Percentiles rank a stretch among this genome's conserved stretches.
phyloP scores from a whole-genome alignment of 2,797 vertebrate species.

The Hipposideros larvatus region DNA sequence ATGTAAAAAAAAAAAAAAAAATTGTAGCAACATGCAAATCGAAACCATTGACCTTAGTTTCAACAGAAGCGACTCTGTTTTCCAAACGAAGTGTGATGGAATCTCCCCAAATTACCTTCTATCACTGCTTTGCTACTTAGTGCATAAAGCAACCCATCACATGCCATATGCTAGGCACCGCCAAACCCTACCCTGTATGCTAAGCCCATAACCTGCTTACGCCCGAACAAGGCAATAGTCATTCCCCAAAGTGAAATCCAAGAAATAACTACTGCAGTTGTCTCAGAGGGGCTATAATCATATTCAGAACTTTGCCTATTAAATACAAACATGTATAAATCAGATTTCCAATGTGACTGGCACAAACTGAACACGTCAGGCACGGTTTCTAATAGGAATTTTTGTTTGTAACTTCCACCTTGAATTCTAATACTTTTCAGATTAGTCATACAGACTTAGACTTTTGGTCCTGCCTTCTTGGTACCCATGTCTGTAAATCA shows the following conservation, averaged over 20 bases:
- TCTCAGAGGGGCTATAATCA: not conserved
- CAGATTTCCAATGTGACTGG: not conserved
- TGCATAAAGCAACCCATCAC: not conserved
- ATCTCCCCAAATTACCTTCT: not conserved
- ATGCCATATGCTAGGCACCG: not conserved
- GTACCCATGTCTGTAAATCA: not conserved
- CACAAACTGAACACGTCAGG: not conserved
- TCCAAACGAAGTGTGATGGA: slow-evolving; percentile 8
- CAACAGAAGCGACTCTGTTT: not conserved
- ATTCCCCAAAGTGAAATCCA: not conserved
- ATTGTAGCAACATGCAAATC: not conserved
- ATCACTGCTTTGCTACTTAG: not conserved
- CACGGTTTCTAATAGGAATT: not conserved
- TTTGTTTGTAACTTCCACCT: not conserved
- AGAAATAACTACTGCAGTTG: not conserved
- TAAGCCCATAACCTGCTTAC: not conserved
- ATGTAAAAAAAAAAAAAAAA: not conserved
- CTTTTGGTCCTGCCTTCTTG: not conserved
- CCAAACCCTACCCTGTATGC: not conserved
- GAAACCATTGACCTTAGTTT: not conserved
- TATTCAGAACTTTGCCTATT: not conserved
- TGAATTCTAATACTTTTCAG: slow-evolving; percentile 15
- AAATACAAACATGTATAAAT: not conserved
- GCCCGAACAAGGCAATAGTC: not conserved
- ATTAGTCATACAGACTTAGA: not conserved